Conservation (phyloP, 2,113 vertebrate species). For the Papio anubis region DNA sequence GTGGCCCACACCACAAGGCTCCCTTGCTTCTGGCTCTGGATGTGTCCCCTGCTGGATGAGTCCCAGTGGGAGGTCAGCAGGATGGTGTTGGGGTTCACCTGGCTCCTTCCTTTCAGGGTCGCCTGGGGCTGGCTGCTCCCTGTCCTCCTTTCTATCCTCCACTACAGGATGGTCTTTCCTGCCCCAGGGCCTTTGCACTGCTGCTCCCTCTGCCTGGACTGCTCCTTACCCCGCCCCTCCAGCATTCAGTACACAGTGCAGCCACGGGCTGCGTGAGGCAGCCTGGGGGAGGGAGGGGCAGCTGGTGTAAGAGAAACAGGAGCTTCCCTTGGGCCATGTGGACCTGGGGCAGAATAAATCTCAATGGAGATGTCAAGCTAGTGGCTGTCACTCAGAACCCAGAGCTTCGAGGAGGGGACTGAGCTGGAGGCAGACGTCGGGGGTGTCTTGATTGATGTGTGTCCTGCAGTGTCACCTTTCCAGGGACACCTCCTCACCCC, state of each 20-base stretch:
- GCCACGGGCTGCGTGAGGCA: not conserved
- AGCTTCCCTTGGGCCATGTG: not conserved
- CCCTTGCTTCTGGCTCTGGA: not conserved
- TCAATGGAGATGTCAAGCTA: fast-evolving
- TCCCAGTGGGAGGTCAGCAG: not conserved
- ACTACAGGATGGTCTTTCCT: not conserved
- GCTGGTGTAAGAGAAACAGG: too few species aligned
- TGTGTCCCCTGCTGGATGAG: not conserved
- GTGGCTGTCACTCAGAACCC: not conserved
- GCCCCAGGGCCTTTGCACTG: not conserved
- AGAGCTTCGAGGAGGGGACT: not conserved
- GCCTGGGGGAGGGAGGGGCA: not conserved
- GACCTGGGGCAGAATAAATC: not conserved
- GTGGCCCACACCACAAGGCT: not conserved
- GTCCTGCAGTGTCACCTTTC: not conserved
- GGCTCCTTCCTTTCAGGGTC: not conserved
- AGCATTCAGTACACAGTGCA: not conserved
- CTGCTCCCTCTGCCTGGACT: not conserved
- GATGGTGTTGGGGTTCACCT: not conserved
- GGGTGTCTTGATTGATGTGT: not conserved
- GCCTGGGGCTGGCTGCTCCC: not conserved
- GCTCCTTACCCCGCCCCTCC: not conserved
- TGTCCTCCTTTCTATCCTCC: not conserved
- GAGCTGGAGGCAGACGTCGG: not conserved
- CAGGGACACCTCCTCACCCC: too few species aligned